A percentile compares a stretch with the other conserved stretches of the same genome.
Conservation (phyloP, 2,113 vertebrate species). For the Gambusia holbrooki region DNA sequence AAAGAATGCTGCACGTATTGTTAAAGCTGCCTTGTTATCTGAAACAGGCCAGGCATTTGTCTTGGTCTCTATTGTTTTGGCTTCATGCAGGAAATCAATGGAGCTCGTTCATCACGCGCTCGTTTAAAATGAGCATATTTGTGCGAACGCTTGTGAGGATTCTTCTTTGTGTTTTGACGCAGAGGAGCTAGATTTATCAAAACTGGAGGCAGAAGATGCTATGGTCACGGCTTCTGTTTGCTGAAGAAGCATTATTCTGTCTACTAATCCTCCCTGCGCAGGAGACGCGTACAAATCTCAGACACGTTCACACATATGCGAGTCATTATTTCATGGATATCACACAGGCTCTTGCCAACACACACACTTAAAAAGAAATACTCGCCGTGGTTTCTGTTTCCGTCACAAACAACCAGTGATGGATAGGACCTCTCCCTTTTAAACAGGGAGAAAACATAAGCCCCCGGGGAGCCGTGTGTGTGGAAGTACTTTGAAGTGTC, state of each 20-base stretch:
- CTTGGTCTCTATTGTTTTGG: slow-evolving; percentile 67
- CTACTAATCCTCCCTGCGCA: slow-evolving; percentile 39
- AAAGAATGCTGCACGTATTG: slow-evolving; percentile 10
- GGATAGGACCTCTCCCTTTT: slow-evolving; percentile 72
- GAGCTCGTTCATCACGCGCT: slow-evolving; percentile 67
- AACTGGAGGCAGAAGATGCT: slow-evolving; percentile 41
- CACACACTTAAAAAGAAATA: slow-evolving; percentile 37
- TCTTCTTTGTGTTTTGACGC: slow-evolving; percentile 36
- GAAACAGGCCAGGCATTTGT: slow-evolving; percentile 59
- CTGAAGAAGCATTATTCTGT: slow-evolving; percentile 61
- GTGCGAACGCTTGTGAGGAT: slow-evolving; percentile 61
- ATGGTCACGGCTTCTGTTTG: slow-evolving; percentile 45
- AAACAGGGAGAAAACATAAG: slow-evolving; percentile 72
- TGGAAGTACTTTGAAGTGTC: slow-evolving; percentile 79
- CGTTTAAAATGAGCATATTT: slow-evolving; percentile 67
- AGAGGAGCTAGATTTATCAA: slow-evolving; percentile 59
- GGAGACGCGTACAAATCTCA: slow-evolving; percentile 59
- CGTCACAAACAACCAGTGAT: slow-evolving; percentile 76
- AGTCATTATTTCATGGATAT: slow-evolving; percentile 35
- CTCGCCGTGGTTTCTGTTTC: slow-evolving; percentile 52
- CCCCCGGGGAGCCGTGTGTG: slow-evolving; percentile 70
- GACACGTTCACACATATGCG: slow-evolving; percentile 10
- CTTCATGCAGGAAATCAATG: slow-evolving; percentile 62
- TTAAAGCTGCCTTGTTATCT: slow-evolving; percentile 46
- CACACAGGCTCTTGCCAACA: slow-evolving; percentile 19